Percentiles rank a stretch among this genome's conserved stretches.
These are phyloP conservation scores for Myiozetetes cayanensis DNA, from an alignment of 2,113 vertebrate genomes.

Conservation along the genomic window DNA sequence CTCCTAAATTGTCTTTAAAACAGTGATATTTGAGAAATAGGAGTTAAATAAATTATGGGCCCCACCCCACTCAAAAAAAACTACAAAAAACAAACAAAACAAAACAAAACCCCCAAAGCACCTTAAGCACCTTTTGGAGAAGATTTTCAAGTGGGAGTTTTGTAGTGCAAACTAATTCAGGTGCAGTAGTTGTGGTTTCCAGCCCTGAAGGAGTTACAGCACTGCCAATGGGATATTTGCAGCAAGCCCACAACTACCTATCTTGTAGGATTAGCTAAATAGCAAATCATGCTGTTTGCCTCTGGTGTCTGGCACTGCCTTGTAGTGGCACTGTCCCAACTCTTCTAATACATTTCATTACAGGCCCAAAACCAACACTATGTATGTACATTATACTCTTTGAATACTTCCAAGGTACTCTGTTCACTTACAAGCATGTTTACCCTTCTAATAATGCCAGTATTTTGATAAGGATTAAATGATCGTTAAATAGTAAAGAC, in stretches of 20 bases:
- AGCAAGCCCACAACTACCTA: background rate
- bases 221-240: background rate
- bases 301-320: background rate
- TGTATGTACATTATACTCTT: background rate
- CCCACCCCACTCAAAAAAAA: background rate
- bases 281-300: background rate
- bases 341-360: background rate
- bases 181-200: background rate
- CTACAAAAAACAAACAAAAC: background rate
- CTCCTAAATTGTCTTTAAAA: background rate
- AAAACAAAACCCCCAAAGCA: background rate
- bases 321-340: background rate
- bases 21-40: background rate
- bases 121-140: background rate
- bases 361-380: background rate
- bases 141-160: background rate
- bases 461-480: background rate
- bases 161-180: background rate
- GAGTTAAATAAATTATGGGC: background rate
- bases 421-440: background rate
- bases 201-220: background rate
- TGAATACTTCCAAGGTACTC: background rate
- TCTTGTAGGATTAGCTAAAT: constrained; percentile 13
- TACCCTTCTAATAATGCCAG: background rate
- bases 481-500: background rate